Evolutionary conservation across 2,797 vertebrate species (phyloP), one percentile per base, ranked within the genome.

Genomic region (Lepidocolaptes lacrymiger): DNA sequence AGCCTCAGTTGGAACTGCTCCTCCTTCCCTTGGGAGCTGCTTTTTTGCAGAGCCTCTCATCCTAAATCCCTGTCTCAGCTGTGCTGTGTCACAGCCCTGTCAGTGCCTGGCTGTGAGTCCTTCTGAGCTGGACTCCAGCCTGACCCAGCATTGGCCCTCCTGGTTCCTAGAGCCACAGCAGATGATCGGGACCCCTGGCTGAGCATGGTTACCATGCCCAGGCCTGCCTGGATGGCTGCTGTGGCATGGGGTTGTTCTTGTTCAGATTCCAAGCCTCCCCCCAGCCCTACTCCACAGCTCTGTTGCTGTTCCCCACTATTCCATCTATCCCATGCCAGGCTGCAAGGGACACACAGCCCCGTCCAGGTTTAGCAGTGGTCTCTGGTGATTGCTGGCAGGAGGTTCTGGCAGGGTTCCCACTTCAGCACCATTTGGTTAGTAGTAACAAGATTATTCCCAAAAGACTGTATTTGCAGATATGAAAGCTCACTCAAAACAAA

Each of bases 171-270:
- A 58, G 51, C 7, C 39, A 13, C 10, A 52, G 49, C 2, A 48
- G 19, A 64, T 0, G 8, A 26, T 8, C n/a, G 44, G 14, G 7
- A 67, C 9, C 37, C 15, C 79, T 49, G 66, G 28, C 9, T 64
- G 48, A 56, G 36, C 1, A 1, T 10, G 26, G 18, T 14, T 30
- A 34, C 27, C 34, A 48, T 6, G 19, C 32, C 17, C 32, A 64
- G 34, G 8, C 12, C 73, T 49, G 32, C 12, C 56, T 55, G 1
- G 2, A 17, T 24, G 30, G 52, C 30, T 20, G 30, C 52, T 54
- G 52, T 1, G 0, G 51, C 24, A n/a, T 0, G 0, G 16, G 13
- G 24, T 6, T 3, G 1, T 0, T 1, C 34, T 24, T 1, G 0
- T 18, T 39, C 39, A 71, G 34, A 44, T 21, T 21, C 26, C 19